phyloP scores from a whole-genome alignment of 2,888 invertebrate species.

The Anarsia innoxiella region DNA sequence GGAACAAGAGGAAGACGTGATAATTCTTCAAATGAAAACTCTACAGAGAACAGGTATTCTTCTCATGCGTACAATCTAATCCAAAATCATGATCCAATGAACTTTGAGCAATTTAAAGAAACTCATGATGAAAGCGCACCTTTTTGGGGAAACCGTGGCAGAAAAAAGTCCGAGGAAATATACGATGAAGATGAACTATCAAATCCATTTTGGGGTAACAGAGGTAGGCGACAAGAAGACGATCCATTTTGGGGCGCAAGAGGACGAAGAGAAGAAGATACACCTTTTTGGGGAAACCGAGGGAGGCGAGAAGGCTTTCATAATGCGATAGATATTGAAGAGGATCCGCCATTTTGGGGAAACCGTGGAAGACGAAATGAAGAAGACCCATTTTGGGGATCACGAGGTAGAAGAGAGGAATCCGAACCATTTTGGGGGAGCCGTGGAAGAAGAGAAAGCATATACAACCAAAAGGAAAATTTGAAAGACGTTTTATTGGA shows the following conservation, averaged over 20 bases:
- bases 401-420: constrained; percentile 40
- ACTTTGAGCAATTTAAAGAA: constrained; percentile 28
- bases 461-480: constrained; percentile 20
- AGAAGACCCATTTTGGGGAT: constrained; percentile 32
- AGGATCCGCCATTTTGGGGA: constrained; percentile 32
- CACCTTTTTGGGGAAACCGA: constrained; percentile 47
- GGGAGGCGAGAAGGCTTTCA: constrained; percentile 37
- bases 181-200: constrained; percentile 16
- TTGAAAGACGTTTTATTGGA: constrained; percentile 26
- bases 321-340: background rate
- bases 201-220: constrained; percentile 32
- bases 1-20: constrained; percentile 52
- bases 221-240: constrained; percentile 29
- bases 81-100: constrained; percentile 7
- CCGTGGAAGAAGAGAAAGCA: constrained; percentile 32
- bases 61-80: background rate
- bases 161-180: constrained; percentile 29
- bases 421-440: constrained; percentile 23
- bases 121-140: constrained; percentile 34
- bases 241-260: constrained; percentile 64
- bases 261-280: constrained; percentile 31
- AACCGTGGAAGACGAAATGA: constrained; percentile 25
- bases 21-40: constrained; percentile 33
- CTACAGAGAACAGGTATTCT: constrained; percentile 24
- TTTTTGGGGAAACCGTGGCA: constrained; percentile 48